phyloP scores from a whole-genome alignment of 2,113 vertebrate genomes.

The Pedionomus torquatus region DNA sequence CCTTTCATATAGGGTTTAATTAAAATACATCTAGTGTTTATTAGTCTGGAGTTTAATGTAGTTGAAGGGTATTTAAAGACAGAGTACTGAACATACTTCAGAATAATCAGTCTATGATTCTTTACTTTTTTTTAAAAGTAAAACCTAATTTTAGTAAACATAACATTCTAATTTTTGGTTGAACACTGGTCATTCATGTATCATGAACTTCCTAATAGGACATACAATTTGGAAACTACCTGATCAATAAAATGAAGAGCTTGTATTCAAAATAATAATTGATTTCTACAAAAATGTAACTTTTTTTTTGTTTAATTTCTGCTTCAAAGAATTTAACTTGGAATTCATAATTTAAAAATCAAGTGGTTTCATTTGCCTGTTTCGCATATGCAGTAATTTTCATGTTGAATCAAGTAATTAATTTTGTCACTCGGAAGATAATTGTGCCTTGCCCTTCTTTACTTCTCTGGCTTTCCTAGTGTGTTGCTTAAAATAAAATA shows the following conservation, averaged over 20 bases:
- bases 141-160: not conserved
- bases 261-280: not conserved
- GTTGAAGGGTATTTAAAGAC: not conserved
- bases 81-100: not conserved
- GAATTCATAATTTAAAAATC: not conserved
- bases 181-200: not conserved
- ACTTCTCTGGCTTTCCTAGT: not conserved
- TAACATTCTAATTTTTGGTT: not conserved
- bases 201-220: not conserved
- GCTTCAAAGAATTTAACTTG: not conserved
- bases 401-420: not conserved
- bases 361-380: not conserved
- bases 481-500: not conserved
- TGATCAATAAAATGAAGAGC: not conserved
- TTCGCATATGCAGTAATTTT: not conserved
- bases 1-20: not conserved
- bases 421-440: not conserved
- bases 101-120: not conserved
- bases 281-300: not conserved
- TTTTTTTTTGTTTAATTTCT: not conserved
- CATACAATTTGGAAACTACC: not conserved
- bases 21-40: not conserved
- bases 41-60: not conserved
- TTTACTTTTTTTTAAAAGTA: not conserved
- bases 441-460: not conserved